Evolutionary conservation across 2,797 vertebrate species (phyloP), one percentile per base, ranked within the genome.

Genomic region (Leuciscus waleckii): DNA sequence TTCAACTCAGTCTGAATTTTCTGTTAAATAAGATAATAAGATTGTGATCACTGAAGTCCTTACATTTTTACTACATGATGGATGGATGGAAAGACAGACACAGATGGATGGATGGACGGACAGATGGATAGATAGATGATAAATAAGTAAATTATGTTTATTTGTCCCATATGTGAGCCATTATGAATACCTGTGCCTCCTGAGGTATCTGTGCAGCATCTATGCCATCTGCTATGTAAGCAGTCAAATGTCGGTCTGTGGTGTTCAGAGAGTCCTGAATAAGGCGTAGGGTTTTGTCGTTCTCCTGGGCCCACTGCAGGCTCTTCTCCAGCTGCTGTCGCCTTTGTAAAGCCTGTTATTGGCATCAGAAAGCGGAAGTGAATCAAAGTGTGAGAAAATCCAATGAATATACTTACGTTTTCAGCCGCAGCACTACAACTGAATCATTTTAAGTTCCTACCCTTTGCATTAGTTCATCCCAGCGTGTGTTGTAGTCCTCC

Each of bases 171-270:
- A 37, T 2, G 32, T 56, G 17, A 63, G 14, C 39, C 21, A 65
- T 32, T 51, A 76, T 21, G 26, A 67, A 90, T 90, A 98, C 98
- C 97, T 97, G 98, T 35, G 98, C 95, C 93, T 99, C 98, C 93
- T 99, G 97, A 17, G 98, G 98, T 86, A 98, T 95, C 90, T 98
- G 98, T 74, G 94, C 95, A 84, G 98, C 98, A 23, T 99, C 98
- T 69, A 97, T 94, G 86, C 97, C 96, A 92, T 99, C 97, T 0
- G 95, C 92, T 90, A 96, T 91, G 89, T 97, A 99, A 23, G 96
- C 92, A 32, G 95, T 86, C 79, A 99, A 91, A 93, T 98, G 97
- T 43, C 96, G 96, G 92, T 99, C 97, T 23, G 96, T 96, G 86
- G 90, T 93, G 84, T 94, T 93, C 65, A 99, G 94, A 17, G 97